A percentile compares a stretch with the other conserved stretches of the same genome.
Evolutionary conservation across 1,140 invertebrate genomes (phyloP).

Genomic region (Platorchestia sp.): DNA sequence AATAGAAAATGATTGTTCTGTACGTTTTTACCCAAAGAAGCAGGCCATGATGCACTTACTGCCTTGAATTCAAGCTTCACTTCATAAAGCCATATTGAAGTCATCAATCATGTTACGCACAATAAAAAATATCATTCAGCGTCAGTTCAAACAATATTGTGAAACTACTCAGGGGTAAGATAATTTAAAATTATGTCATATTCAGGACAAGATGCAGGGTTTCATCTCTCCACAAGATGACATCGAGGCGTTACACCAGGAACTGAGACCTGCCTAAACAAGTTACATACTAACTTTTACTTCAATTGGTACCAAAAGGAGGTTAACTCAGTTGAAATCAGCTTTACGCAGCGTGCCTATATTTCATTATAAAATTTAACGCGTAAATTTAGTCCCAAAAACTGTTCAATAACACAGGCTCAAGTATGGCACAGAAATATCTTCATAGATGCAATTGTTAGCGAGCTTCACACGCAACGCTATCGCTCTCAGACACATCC

Average conservation of each 20-base stretch:
- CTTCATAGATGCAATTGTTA: background rate
- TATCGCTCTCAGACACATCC: background rate
- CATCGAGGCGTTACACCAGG: background rate
- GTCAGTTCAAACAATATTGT: background rate
- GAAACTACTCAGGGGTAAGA: background rate
- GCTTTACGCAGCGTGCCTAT: background rate
- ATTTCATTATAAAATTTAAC: background rate
- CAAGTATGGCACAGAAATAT: background rate
- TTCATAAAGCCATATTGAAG: too few species aligned
- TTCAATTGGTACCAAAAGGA: background rate
- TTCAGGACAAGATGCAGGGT: background rate
- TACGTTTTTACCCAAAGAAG: background rate
- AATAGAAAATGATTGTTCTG: background rate
- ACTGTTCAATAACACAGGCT: background rate
- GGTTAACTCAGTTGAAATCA: background rate
- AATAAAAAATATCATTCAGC: background rate
- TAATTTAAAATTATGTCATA: too few species aligned
- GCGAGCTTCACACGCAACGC: background rate
- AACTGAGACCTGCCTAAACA: background rate
- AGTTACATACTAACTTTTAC: background rate
- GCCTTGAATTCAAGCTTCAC: too few species aligned
- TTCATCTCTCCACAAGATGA: background rate
- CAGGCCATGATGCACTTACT: too few species aligned
- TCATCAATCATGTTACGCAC: background rate
- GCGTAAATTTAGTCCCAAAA: background rate